Base-by-base conservation (phyloP, 2,113 vertebrate species). In the Falco punctatus region DNA sequence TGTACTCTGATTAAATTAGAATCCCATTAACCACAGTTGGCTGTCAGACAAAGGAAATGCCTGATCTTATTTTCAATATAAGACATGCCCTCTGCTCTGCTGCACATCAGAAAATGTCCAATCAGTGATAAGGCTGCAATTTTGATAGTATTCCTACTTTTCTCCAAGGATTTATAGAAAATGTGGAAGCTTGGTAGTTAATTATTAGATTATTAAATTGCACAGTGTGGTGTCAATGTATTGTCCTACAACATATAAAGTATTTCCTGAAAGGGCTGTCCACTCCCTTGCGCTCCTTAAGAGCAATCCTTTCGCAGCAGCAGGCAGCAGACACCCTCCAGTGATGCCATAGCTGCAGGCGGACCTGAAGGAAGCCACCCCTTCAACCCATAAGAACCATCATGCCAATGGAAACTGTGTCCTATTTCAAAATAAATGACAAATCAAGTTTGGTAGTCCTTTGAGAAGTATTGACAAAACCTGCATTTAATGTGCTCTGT, bases 1-100 rank as follows among this genome's bases (percentile, higher is more conserved):
- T 94, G 80, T 84, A 78, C 86, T 81, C 80, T 92, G 94, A 92
- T 95, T 94, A 84, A 88, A 94, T 96, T 96, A 97, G 92, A 96
- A 92, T 94, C 59, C 86, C 67, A 94, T 94, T 96, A 95, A 70
- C 64, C 59, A 89, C 51, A 70, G 51, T 38, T 88, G 83, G 88
- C 88, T 96, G 92, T 94, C 83, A 94, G 92, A 84, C 72, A 94
- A 92, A 94, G 92, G 92, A 94, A 95, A 84, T 38, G 72, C 46
- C 83, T 94, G 94, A 90, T 94, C 83, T 92, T 92, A 71, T 92
- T 96, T 92, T 86, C 83, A 88, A 19, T 84, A 55, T 70, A 44
- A 92, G 94, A 59, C 51, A 38, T 94, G 86, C 58, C 91, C 92
- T 91, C 75, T 91, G 83, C 86, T 74, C 80, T 95, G 51, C 75